These are phyloP conservation scores for Erithacus rubecula DNA, from an alignment of 2,797 vertebrate genomes.

Conservation along the genomic window DNA sequence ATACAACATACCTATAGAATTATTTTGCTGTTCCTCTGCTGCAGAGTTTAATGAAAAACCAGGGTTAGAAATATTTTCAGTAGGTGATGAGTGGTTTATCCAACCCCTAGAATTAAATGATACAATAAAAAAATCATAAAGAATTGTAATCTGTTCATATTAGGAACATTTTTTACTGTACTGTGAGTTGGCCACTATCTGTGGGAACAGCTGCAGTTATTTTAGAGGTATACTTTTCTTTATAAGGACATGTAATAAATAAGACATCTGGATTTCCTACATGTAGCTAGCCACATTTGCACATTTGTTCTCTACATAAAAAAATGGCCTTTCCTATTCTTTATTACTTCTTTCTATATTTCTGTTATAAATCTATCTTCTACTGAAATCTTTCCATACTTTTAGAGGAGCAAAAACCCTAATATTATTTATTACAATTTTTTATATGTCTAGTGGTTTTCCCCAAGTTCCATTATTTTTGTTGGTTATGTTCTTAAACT, in stretches of 20 bases:
- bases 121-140: background rate
- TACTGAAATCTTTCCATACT: background rate
- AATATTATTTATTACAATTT: background rate
- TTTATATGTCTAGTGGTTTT: background rate
- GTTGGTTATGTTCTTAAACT: background rate
- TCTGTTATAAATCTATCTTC: background rate
- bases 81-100: background rate
- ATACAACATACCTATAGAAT: constrained; percentile 66
- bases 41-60: background rate
- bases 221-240: background rate
- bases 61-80: background rate
- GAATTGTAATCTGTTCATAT: background rate
- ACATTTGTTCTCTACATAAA: background rate
- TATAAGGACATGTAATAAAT: background rate
- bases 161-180: background rate
- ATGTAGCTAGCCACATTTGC: background rate
- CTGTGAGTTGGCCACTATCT: background rate
- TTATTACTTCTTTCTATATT: background rate
- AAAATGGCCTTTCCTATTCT: background rate
- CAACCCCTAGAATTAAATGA: constrained; percentile 44
- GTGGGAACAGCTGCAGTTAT: background rate
- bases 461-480: background rate
- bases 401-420: background rate
- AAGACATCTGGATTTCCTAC: background rate
- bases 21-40: background rate